A percentile compares a stretch with the other conserved stretches of the same genome.
phyloP scores from a whole-genome alignment of 2,797 vertebrate genomes.

The Onychomys torridus region DNA sequence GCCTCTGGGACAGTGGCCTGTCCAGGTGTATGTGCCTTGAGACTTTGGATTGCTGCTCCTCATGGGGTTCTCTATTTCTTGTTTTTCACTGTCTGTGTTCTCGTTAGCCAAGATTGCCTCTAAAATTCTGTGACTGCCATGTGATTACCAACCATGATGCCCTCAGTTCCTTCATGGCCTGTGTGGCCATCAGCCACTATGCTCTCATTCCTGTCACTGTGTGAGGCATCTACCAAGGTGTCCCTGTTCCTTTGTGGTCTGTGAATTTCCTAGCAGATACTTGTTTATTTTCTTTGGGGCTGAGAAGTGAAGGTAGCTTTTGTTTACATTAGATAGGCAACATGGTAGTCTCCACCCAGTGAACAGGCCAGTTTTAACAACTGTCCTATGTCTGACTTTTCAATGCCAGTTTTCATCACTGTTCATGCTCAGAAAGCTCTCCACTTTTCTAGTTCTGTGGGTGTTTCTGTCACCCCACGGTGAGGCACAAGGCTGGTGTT shows the following conservation, averaged over 20 bases:
- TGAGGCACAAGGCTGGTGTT: background rate
- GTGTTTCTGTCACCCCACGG: background rate
- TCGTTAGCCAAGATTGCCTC: background rate
- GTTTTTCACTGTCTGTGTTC: background rate
- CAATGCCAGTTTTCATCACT: background rate
- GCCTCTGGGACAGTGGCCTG: background rate
- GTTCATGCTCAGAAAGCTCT: slow-evolving; percentile 1
- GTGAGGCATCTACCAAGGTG: background rate
- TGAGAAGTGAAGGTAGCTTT: background rate
- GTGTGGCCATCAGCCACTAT: no score
- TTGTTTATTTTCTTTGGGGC: background rate
- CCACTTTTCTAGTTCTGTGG: background rate
- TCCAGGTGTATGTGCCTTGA: background rate
- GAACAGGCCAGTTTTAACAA: background rate
- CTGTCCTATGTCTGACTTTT: slow-evolving; percentile 7
- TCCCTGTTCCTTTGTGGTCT: slow-evolving; percentile 36
- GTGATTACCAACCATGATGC: background rate
- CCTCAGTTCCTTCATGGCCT: no score
- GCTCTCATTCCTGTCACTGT: background rate
- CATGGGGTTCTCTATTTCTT: background rate
- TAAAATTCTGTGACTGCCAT: background rate
- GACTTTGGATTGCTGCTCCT: background rate
- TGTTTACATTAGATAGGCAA: background rate
- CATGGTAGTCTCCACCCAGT: background rate
- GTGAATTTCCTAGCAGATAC: background rate